These are phyloP conservation scores for Deilephila porcellus DNA, from an alignment of 2,888 invertebrate species.

Conservation along the genomic window DNA sequence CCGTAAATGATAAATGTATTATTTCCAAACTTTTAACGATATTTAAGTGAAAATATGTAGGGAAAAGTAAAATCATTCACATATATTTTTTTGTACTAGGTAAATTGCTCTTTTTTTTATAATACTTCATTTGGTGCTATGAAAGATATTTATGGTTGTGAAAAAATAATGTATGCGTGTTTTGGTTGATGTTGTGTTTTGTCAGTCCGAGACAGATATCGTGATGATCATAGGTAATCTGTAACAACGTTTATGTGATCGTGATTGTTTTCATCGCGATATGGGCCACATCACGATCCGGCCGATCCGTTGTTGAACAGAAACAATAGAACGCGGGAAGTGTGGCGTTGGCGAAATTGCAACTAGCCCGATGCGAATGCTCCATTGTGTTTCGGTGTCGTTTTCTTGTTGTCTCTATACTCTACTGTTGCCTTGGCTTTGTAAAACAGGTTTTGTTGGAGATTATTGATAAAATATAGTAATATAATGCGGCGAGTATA, in stretches of 20 bases:
- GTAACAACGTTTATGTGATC: slow-evolving; percentile 60
- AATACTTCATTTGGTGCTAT: neutral
- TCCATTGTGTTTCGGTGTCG: slow-evolving; percentile 30
- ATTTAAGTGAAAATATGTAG: no score
- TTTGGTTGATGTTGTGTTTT: slow-evolving; percentile 34
- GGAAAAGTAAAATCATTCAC: no score
- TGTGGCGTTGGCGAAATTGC: slow-evolving; percentile 37
- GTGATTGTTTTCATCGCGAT: slow-evolving; percentile 77
- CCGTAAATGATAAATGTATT: neutral
- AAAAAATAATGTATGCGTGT: neutral
- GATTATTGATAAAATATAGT: slow-evolving; percentile 15
- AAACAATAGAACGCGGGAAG: slow-evolving; percentile 42
- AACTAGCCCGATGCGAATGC: slow-evolving; percentile 23
- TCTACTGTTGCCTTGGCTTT: slow-evolving; percentile 24
- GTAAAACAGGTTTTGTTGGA: neutral
- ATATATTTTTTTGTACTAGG: no score
- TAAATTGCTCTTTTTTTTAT: no score
- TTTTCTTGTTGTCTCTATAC: slow-evolving; percentile 27
- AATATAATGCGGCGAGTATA: neutral
- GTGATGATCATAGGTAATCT: slow-evolving; percentile 53
- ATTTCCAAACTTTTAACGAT: neutral
- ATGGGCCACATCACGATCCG: slow-evolving; percentile 56
- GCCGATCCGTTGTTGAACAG: slow-evolving; percentile 12
- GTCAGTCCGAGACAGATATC: slow-evolving; percentile 40
- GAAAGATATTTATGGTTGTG: neutral